Base-by-base conservation (phyloP, 2,113 vertebrate species). In the Argyrosomus japonicus region DNA sequence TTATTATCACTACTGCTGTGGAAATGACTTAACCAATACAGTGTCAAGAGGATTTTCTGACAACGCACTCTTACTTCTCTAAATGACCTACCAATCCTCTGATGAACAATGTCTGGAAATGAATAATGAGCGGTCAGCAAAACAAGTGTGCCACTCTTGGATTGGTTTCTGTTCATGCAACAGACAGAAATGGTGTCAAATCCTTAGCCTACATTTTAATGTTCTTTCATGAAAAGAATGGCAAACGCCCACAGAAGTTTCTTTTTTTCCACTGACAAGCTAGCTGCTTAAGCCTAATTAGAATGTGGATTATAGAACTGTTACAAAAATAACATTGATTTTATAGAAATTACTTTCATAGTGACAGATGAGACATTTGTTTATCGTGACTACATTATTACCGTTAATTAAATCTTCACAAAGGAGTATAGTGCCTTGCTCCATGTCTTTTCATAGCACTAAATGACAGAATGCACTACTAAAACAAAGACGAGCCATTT, bases 341-440 rank as follows among this genome's bases (percentile, higher is more conserved):
- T 94, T 82, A 91, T 89, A 92, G 90, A 93, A 93, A 92, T 87
- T 61, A 89, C 82, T 92, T 92, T 86, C 92, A 90, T 89, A 77
- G 86, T 94, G 94, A 95, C 95, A 95, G 94, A 92, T 94, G 94
- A 94, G 91, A 93, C 92, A 94, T 94, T 95, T 95, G 95, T 95
- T 95, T 95, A 95, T 92, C 89, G 77, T 93, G 92, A 94, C 92
- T 90, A 93, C 93, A 94, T 95, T 94, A 95, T 94, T 93, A 93
- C 87, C 90, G 90, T 91, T 93, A 95, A 95, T 95, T 95, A 94
- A 94, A 93, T 95, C 92, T 88, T 93, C 91, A 93, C 94, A 95
- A 93, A 95, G 91, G 92, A 91, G 89, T 91, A 90, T 90, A 91
- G 93, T 93, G 95, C 93, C 91, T 85, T 93, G 92, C 93, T 94